Base-by-base conservation (phyloP, 2,797 vertebrate genomes). In the Galagoides demidoff region DNA sequence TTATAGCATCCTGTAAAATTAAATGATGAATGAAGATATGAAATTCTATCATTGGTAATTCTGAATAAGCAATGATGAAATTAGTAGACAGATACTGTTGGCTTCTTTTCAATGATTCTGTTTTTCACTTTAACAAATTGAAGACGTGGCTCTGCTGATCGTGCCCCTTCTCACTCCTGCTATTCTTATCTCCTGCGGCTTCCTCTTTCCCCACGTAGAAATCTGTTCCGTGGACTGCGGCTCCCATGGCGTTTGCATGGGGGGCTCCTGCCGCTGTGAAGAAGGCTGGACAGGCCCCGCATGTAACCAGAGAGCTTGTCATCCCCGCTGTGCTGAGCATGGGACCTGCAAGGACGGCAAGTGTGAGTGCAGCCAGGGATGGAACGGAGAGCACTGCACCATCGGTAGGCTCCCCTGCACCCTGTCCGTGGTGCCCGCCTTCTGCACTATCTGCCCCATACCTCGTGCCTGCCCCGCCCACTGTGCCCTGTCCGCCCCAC, bases 301-400 rank as follows among this genome's bases (percentile, higher is more conserved):
- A 22, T 99, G 99, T 63, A 99, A 97, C 97, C 99, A 99, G 98
- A 99, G 99, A 97, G 99, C 99, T 97, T 99, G 99, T 98, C 99
- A 99, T 97, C 99, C 99, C 6, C 99, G 99, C 98, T 99, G 99
- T 97, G 98, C 99, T 0, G 99, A 99, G 97, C 99, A 99, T 3
- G 99, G 99, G 31, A 99, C 99, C 97, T 99, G 99, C 96, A 99
- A 99, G 88, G 99, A 99, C 13, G 99, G 99, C 97, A 99, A 99
- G 98, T 99, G 99, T 68, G 99, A 99, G 98, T 99, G 99, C 97
- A 99, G 99, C 98, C 99, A 99, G 98, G 99, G 99, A 96, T 99
- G 99, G 99, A 99, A 99, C 1, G 99, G 99, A 66, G 99, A 99
- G 97, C 99, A 99, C 98, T 99, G 99, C 96, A 99, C 99, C 95